phyloP scores from a whole-genome alignment of 2,797 vertebrate species.

The Telmatherina bonti region DNA sequence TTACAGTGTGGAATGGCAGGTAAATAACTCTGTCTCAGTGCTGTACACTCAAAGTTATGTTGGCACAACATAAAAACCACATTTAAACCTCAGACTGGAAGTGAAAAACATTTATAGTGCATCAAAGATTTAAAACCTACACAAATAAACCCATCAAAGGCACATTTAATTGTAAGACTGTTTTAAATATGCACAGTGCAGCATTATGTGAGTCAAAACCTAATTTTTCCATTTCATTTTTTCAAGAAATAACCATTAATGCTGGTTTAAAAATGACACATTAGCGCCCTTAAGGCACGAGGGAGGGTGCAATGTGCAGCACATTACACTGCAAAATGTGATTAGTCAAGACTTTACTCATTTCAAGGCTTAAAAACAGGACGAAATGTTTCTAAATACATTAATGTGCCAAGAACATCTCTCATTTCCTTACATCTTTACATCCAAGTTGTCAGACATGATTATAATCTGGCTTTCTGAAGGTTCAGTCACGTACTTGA shows the following conservation, averaged over 20 bases:
- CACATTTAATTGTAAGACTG: background rate
- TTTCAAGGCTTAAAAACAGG: too few species aligned
- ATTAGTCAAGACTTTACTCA: background rate
- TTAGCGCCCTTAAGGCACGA: background rate
- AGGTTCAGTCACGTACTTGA: background rate
- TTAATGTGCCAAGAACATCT: background rate
- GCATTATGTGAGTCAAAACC: background rate
- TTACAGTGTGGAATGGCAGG: slow-evolving; percentile 12
- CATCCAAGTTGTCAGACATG: background rate
- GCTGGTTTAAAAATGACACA: too few species aligned
- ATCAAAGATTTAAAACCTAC: background rate
- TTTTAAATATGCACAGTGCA: background rate
- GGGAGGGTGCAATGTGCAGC: background rate
- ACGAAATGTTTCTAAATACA: background rate
- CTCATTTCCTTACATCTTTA: background rate
- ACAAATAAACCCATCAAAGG: background rate
- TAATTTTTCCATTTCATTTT: too few species aligned
- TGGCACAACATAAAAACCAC: background rate
- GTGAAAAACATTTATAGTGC: slow-evolving; percentile 3
- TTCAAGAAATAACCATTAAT: too few species aligned
- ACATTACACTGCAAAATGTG: background rate
- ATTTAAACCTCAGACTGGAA: background rate
- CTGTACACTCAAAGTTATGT: background rate
- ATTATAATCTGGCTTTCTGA: background rate
- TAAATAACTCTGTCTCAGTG: background rate